Evolutionary conservation across 2,797 vertebrate species (phyloP).

Genomic region (Danio jaintianensis): DNA sequence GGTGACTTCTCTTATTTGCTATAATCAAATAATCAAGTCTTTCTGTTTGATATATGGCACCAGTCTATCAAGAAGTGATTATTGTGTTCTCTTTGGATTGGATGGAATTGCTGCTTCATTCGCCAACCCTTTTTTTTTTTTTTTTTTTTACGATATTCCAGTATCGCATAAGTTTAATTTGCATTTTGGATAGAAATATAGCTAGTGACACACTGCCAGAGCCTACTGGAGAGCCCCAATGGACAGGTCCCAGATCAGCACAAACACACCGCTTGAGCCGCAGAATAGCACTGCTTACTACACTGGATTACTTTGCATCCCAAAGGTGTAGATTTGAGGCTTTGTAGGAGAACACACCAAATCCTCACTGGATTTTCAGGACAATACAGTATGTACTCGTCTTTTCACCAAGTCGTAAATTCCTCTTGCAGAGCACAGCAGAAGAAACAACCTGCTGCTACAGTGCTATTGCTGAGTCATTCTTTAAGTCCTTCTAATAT

Average conservation of each 20-base stretch:
- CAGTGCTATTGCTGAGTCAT: slow-evolving; percentile 42
- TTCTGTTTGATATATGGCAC: too few species aligned
- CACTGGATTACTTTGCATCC: slow-evolving; percentile 51
- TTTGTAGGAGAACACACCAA: slow-evolving; percentile 57
- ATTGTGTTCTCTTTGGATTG: too few species aligned
- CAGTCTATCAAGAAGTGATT: too few species aligned
- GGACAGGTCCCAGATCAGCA: slow-evolving; percentile 33
- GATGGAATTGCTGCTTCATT: too few species aligned
- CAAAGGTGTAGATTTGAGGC: slow-evolving; percentile 49
- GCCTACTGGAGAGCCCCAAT: not conserved
- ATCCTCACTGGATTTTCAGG: slow-evolving; percentile 54
- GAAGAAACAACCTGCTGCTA: slow-evolving; percentile 45
- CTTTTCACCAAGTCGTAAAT: slow-evolving; percentile 48
- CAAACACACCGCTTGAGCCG: slow-evolving; percentile 35
- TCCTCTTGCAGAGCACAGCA: slow-evolving; percentile 38
- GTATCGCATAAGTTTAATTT: too few species aligned
- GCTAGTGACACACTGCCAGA: not conserved
- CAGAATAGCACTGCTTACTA: slow-evolving; percentile 32
- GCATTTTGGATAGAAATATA: too few species aligned
- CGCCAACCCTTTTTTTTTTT: too few species aligned
- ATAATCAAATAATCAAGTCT: too few species aligned
- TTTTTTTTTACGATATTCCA: too few species aligned
- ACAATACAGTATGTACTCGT: slow-evolving; percentile 46
- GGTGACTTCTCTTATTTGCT: too few species aligned
- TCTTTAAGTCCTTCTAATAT: slow-evolving; percentile 31